Percentiles rank a stretch among this genome's conserved stretches.
phyloP scores from a whole-genome alignment of 2,888 invertebrate species.

The Agrilus mali region DNA sequence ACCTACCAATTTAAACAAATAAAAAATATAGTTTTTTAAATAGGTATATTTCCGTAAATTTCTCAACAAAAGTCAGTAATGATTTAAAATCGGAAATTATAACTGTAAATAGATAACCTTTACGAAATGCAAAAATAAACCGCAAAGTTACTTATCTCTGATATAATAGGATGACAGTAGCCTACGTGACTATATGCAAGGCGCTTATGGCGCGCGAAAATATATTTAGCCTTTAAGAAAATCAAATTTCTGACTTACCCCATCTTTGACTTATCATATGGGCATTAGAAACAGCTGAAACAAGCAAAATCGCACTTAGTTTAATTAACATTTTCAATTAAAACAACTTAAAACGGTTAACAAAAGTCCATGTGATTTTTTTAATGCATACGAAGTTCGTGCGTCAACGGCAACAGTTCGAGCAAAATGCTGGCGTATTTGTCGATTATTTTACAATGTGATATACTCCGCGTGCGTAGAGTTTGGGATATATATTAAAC shows the following conservation, averaged over 20 bases:
- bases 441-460: slow-evolving; percentile 4
- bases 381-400: slow-evolving; percentile 13
- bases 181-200: slow-evolving; percentile 17
- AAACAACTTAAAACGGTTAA: slow-evolving; percentile 6
- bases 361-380: slow-evolving; percentile 9
- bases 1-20: too few species aligned
- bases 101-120: too few species aligned
- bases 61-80: too few species aligned
- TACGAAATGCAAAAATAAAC: too few species aligned
- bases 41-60: too few species aligned
- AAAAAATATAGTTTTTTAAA: too few species aligned
- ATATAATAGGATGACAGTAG: slow-evolving; percentile 7
- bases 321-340: slow-evolving; percentile 22
- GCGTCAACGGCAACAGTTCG: slow-evolving; percentile 12
- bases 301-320: slow-evolving; percentile 20
- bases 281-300: slow-evolving; percentile 13
- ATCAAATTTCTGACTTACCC: slow-evolving; percentile 23
- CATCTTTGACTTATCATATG: slow-evolving; percentile 20
- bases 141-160: too few species aligned
- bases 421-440: slow-evolving; percentile 16
- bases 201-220: slow-evolving; percentile 22
- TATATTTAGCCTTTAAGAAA: slow-evolving; percentile 12
- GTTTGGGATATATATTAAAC: too few species aligned
- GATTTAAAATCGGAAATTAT: too few species aligned
- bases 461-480: too few species aligned